A percentile compares a stretch with the other conserved stretches of the same genome.
These are phyloP conservation scores for Phycodurus eques DNA, from an alignment of 2,113 vertebrate genomes.

Conservation along the genomic window DNA sequence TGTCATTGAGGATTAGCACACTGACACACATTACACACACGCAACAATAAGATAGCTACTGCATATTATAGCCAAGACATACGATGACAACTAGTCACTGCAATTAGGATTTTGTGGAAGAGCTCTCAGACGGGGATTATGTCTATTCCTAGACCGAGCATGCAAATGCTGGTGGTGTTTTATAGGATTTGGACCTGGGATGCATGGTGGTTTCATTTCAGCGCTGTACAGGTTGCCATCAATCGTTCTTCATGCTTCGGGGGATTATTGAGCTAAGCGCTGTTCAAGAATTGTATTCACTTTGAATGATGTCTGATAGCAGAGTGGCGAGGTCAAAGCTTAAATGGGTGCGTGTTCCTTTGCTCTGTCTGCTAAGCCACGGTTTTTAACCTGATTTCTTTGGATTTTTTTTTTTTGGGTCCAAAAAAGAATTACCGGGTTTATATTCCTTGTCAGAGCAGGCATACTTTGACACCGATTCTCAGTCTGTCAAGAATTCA, in stretches of 20 bases:
- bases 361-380: background rate
- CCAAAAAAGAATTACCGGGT: too few relatives aligned
- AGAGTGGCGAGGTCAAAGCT: background rate
- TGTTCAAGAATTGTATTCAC: background rate
- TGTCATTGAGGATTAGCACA: conserved; percentile 58
- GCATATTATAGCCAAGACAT: background rate
- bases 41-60: conserved; percentile 10
- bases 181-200: background rate
- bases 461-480: too few relatives aligned
- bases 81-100: conserved; percentile 22
- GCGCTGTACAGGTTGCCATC: background rate
- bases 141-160: background rate
- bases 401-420: too few relatives aligned
- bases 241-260: background rate
- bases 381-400: too few relatives aligned
- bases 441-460: too few relatives aligned
- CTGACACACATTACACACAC: conserved; percentile 52
- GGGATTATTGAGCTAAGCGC: background rate
- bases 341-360: background rate
- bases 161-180: background rate
- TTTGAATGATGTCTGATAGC: background rate
- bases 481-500: too few relatives aligned
- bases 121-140: conserved; percentile 26
- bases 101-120: background rate
- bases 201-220: background rate